A percentile compares a stretch with the other conserved stretches of the same genome.
phyloP scores from a whole-genome alignment of 2,797 vertebrate genomes.

The Trichosurus vulpecula region DNA sequence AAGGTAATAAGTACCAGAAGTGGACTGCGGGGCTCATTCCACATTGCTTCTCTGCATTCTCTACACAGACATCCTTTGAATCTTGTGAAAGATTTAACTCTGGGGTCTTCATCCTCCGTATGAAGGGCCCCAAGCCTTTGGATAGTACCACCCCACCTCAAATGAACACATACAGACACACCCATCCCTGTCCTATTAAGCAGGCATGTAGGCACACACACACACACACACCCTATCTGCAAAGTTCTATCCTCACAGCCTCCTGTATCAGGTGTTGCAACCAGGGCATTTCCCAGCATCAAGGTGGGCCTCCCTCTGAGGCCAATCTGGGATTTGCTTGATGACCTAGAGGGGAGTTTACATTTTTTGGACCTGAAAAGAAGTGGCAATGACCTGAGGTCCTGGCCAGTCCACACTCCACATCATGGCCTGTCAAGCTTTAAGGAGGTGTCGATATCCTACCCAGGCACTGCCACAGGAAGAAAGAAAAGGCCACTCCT shows the following conservation, averaged over 20 bases:
- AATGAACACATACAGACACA: neutral
- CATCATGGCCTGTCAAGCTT: neutral
- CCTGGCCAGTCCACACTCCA: neutral
- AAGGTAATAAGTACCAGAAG: neutral
- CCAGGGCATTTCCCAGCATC: neutral
- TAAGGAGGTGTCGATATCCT: neutral
- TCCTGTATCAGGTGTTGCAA: neutral
- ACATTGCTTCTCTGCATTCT: neutral
- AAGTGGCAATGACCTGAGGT: neutral
- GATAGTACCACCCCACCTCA: neutral
- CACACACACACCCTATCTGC: neutral
- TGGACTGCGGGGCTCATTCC: neutral
- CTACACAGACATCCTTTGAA: neutral
- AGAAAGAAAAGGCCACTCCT: neutral
- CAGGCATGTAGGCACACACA: neutral
- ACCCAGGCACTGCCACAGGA: neutral
- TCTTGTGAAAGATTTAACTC: neutral
- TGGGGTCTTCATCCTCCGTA: neutral
- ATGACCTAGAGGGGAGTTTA: neutral
- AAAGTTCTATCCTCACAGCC: neutral
- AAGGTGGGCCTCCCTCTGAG: neutral
- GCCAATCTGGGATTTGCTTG: neutral
- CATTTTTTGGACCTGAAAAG: conserved; percentile 14
- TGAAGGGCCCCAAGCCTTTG: neutral
- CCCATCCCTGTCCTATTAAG: neutral